Percentiles rank a stretch among this genome's conserved stretches.
Evolutionary conservation across 2,888 invertebrate genomes (phyloP).

Genomic region (Gortyna flavago): DNA sequence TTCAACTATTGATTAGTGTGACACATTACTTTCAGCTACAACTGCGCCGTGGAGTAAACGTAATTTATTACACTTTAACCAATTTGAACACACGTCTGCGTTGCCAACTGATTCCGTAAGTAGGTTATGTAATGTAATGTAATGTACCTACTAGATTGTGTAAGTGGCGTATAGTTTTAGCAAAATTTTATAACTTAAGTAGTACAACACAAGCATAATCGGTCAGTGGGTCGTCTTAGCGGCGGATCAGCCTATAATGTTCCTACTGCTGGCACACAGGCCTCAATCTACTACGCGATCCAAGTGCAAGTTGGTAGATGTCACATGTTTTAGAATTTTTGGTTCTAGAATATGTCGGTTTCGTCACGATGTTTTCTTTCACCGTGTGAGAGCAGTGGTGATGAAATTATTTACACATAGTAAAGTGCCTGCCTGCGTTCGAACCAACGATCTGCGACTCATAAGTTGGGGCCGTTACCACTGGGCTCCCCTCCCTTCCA

Average conservation of each 20-base stretch:
- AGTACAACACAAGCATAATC: no score
- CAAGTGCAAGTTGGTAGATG: no score
- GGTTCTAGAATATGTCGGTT: no score
- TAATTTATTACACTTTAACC: slow-evolving; percentile 37
- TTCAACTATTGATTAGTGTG: slow-evolving; percentile 33
- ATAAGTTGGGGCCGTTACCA: neutral
- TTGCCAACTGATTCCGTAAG: slow-evolving; percentile 17
- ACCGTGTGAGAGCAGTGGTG: no score
- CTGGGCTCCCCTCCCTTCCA: neutral
- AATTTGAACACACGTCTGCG: slow-evolving; percentile 14
- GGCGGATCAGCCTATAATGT: no score
- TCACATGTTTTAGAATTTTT: no score
- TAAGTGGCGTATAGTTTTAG: neutral
- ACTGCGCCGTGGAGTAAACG: slow-evolving; percentile 23
- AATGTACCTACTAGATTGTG: neutral
- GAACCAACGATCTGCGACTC: neutral
- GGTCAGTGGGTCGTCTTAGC: no score
- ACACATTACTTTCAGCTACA: slow-evolving; percentile 12
- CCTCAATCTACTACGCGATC: no score
- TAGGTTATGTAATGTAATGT: neutral
- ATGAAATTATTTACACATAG: no score
- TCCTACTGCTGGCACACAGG: no score
- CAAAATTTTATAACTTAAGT: neutral
- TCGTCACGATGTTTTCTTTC: no score
- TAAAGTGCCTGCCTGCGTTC: neutral